Conservation (phyloP, 2,113 vertebrate genomes). For the Ochotona princeps region DNA sequence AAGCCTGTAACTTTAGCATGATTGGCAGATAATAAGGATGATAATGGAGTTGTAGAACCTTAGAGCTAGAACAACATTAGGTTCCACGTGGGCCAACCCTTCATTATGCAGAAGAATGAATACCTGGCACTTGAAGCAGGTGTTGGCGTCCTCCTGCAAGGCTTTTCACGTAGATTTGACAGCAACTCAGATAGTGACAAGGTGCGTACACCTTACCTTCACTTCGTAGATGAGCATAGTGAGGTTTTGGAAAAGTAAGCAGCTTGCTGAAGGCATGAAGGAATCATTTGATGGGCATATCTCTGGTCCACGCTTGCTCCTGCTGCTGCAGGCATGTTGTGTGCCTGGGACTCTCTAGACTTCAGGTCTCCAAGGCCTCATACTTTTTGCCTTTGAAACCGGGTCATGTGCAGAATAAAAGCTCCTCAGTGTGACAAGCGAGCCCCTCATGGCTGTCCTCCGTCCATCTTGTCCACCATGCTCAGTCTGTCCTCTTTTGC, state of each 20-base stretch:
- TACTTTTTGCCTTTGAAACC: background rate
- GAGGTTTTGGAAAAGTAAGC: background rate
- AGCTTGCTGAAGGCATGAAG: background rate
- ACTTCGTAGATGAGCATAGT: background rate
- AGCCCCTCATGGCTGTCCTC: background rate
- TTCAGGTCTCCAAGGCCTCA: background rate
- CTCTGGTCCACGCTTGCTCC: background rate
- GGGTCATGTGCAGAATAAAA: background rate
- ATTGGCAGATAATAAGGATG: conserved; percentile 71
- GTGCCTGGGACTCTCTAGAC: background rate
- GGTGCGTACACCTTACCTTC: background rate
- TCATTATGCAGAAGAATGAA: conserved; percentile 76
- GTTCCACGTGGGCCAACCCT: conserved; percentile 33
- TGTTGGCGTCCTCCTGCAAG: background rate
- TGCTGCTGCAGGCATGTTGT: accelerated
- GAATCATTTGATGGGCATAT: background rate
- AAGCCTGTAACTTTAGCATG: conserved; percentile 70
- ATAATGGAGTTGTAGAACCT: conserved; percentile 70
- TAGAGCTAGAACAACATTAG: conserved; percentile 52
- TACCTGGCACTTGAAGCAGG: background rate
- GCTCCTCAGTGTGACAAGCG: background rate
- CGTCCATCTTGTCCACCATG: background rate
- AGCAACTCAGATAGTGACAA: background rate
- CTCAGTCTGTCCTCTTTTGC: background rate
- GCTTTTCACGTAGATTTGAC: background rate